Evolutionary conservation across 92 coral and sea anemone species (phyloP).

Genomic region (Zoanthus sansibaricus): DNA sequence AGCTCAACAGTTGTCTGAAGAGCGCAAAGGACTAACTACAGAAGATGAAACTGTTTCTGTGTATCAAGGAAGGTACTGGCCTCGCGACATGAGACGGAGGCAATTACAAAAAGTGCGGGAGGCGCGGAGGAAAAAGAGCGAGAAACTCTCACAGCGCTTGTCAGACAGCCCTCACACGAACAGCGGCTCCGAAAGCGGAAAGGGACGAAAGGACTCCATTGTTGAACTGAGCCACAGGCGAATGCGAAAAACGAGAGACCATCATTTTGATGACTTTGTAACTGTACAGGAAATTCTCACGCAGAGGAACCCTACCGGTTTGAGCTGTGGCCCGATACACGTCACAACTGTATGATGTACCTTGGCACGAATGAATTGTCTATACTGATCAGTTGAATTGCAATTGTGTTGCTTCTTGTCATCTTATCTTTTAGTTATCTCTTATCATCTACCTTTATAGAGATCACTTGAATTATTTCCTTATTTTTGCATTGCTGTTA

Average conservation of each 20-base stretch:
- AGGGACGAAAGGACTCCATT: conserved; percentile 82
- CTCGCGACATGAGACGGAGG: conserved; percentile 86
- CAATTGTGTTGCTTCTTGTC: too few relatives aligned
- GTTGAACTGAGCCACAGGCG: conserved; percentile 91
- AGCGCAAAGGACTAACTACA: conserved; percentile 95
- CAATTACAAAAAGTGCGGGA: conserved; percentile 93
- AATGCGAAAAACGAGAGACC: conserved; percentile 78
- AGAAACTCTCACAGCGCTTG: conserved; percentile 66
- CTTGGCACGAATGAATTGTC: too few relatives aligned
- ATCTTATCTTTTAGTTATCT: too few relatives aligned
- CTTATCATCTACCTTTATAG: too few relatives aligned
- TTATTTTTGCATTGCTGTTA: too few relatives aligned
- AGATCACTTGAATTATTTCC: too few relatives aligned
- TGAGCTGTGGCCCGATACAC: conserved; percentile 87
- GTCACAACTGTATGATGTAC: conserved; percentile 81
- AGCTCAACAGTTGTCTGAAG: conserved; percentile 96
- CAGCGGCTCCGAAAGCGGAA: conserved; percentile 88
- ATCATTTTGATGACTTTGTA: conserved; percentile 92
- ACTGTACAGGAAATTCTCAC: conserved; percentile 93
- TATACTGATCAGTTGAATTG: too few relatives aligned
- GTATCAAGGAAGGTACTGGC: conserved; percentile 96
- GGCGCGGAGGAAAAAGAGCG: conserved; percentile 82
- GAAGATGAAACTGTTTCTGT: conserved; percentile 97
- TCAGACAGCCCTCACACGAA: conserved; percentile 89
- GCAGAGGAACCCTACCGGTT: conserved; percentile 90